A percentile compares a stretch with the other conserved stretches of the same genome.
These are phyloP conservation scores for Agrotis clavis DNA, from an alignment of 2,888 invertebrate genomes.

Conservation along the genomic window DNA sequence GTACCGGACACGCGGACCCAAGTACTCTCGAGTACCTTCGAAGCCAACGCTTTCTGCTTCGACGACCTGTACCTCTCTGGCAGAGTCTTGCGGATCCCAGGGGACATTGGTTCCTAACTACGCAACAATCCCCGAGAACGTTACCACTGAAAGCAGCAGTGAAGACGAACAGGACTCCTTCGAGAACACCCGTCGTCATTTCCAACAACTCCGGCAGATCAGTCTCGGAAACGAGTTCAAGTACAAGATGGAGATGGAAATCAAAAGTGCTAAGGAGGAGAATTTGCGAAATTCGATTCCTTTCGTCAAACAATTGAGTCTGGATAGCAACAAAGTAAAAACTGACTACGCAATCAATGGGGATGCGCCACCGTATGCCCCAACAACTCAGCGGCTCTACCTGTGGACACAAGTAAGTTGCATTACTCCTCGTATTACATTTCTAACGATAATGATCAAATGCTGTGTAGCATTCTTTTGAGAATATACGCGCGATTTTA, in stretches of 20 bases:
- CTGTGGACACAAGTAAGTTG: constrained; percentile 86
- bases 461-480: constrained; percentile 3
- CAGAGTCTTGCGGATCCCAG: constrained; percentile 88
- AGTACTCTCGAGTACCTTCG: constrained; percentile 89
- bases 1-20: constrained; percentile 84
- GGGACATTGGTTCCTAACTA: constrained; percentile 86
- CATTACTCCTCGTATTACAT: not conserved
- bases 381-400: constrained; percentile 90
- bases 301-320: constrained; percentile 92
- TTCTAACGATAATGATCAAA: constrained; percentile 1
- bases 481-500: constrained; percentile 43
- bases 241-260: constrained; percentile 93
- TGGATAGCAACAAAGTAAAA: constrained; percentile 91
- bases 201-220: constrained; percentile 92
- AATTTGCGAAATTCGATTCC: constrained; percentile 92
- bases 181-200: constrained; percentile 91
- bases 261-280: constrained; percentile 91
- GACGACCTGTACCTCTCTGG: constrained; percentile 92
- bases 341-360: constrained; percentile 84
- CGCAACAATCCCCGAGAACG: constrained; percentile 85
- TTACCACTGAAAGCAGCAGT: constrained; percentile 87
- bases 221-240: constrained; percentile 92
- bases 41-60: constrained; percentile 90
- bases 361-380: constrained; percentile 85
- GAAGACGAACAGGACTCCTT: constrained; percentile 91